Evolutionary conservation across 1,140 invertebrate species (phyloP).

Genomic region (Lepeophtheirus salmonis): DNA sequence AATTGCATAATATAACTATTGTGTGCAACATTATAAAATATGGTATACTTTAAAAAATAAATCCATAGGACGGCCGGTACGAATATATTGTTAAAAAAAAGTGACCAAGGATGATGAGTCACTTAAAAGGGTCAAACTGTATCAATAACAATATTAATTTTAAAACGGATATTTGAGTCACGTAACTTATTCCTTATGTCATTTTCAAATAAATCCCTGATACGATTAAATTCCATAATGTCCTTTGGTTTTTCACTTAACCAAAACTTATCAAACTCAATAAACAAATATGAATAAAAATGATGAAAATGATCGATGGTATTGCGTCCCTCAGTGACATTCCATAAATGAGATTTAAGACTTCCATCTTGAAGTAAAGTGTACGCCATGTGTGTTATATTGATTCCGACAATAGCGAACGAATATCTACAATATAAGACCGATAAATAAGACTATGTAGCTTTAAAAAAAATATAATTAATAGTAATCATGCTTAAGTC

Average conservation of each 20-base stretch:
- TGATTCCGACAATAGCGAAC: slow-evolving; percentile 66
- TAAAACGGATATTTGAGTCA: slow-evolving; percentile 43
- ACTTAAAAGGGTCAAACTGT: slow-evolving; percentile 24
- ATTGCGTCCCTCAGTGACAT: slow-evolving; percentile 38
- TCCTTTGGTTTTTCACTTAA: slow-evolving; percentile 66
- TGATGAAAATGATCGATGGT: slow-evolving; percentile 65
- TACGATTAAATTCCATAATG: slow-evolving; percentile 81
- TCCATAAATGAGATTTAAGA: slow-evolving; percentile 82
- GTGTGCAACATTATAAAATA: too few species aligned
- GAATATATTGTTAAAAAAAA: too few species aligned
- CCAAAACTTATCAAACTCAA: slow-evolving; percentile 85
- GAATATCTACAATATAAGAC: slow-evolving; percentile 32
- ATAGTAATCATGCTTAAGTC: neutral
- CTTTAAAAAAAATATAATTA: slow-evolving; percentile 10
- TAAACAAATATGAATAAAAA: slow-evolving; percentile 83
- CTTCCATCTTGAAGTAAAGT: slow-evolving; percentile 54
- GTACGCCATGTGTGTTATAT: slow-evolving; percentile 75
- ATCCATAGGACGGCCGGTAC: too few species aligned
- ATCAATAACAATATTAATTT: slow-evolving; percentile 49
- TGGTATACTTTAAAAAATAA: too few species aligned
- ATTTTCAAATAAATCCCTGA: slow-evolving; percentile 62
- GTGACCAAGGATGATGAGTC: too few species aligned
- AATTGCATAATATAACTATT: too few species aligned
- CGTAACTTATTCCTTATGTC: slow-evolving; percentile 41
- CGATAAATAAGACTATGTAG: neutral